Base-by-base conservation (phyloP, 2,113 vertebrate genomes). In the Axis porcinus region DNA sequence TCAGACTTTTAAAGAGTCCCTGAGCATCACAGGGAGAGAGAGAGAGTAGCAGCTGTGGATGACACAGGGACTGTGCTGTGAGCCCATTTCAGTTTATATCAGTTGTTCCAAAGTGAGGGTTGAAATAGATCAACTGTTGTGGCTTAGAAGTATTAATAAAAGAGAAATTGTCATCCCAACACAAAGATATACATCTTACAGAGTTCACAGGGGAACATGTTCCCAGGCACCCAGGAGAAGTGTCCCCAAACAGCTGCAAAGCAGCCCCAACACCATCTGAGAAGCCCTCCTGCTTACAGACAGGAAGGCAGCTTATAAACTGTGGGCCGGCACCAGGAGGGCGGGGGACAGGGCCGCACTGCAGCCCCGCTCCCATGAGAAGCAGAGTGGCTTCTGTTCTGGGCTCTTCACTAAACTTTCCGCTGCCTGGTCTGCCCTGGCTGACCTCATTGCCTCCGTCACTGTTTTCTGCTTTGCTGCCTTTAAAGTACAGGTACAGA, bases 201-300 rank as follows among this genome's bases (percentile, higher is more conserved):
- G 82, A 76, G 82, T 82, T 95, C 83, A 25, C 95, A 88, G 87
- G 57, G 36, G 90, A 74, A 6, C 40, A 1, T 3, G n/a, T 27
- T 90, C 84, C 83, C 96, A 92, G 87, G 64, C 55, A 21, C 58
- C 79, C 13, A 17, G 50, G 43, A 25, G 45, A 45, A 87, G 64
- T 83, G 78, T 70, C 92, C 87, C 84, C 70, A 74, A 55, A 84
- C 62, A 97, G 92, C 95, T 89, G 79, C 74, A 83, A 89, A 95
- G 89, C 70, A 64, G 70, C 14, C 78, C n/a, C 0, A 1, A 70
- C 78, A 50, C 60, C 54, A 5, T 86, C 27, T 1, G 58, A 86
- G 83, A 40, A 50, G 7, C 88, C 85, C 89, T 25, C 19, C 23
- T 2, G 79, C 45, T 85, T n/a, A 43, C 91, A 67, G 86, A 92